These are phyloP conservation scores for Bolinopsis microptera DNA, from an alignment of 37 sponge, comb jelly and placozoan genomes.

Conservation along the genomic window DNA sequence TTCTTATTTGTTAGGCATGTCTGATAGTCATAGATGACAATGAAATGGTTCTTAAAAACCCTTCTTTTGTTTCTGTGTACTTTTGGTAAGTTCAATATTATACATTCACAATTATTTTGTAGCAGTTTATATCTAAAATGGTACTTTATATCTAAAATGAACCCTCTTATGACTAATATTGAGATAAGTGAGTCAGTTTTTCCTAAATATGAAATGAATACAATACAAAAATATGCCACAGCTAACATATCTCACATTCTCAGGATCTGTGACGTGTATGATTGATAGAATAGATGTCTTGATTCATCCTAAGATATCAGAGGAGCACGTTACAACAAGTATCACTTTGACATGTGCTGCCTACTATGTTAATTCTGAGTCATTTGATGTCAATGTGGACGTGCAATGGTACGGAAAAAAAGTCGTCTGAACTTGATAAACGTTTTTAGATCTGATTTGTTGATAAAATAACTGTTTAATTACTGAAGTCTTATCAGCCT, in stretches of 20 bases:
- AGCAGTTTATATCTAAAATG: too few relatives aligned
- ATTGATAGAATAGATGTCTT: not conserved
- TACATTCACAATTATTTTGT: too few relatives aligned
- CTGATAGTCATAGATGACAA: not conserved
- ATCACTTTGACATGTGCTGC: constrained; percentile 31
- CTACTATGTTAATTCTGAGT: not conserved
- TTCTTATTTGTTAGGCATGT: not conserved
- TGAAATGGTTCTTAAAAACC: not conserved
- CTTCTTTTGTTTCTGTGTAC: not conserved
- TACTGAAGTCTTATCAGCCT: too few relatives aligned
- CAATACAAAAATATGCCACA: too few relatives aligned
- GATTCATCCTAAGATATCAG: not conserved
- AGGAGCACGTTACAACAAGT: not conserved
- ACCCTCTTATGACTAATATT: too few relatives aligned
- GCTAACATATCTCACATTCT: too few relatives aligned
- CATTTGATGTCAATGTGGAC: not conserved
- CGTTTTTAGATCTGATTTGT: too few relatives aligned
- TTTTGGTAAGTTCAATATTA: not conserved
- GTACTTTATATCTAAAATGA: too few relatives aligned
- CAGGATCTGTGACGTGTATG: not conserved
- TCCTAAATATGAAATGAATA: too few relatives aligned
- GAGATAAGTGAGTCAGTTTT: too few relatives aligned
- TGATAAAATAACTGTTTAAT: too few relatives aligned
- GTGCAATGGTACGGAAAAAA: not conserved
- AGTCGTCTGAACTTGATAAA: too few relatives aligned